These are phyloP conservation scores for Terrapene triunguis DNA, from an alignment of 2,113 vertebrate species.

Conservation along the genomic window DNA sequence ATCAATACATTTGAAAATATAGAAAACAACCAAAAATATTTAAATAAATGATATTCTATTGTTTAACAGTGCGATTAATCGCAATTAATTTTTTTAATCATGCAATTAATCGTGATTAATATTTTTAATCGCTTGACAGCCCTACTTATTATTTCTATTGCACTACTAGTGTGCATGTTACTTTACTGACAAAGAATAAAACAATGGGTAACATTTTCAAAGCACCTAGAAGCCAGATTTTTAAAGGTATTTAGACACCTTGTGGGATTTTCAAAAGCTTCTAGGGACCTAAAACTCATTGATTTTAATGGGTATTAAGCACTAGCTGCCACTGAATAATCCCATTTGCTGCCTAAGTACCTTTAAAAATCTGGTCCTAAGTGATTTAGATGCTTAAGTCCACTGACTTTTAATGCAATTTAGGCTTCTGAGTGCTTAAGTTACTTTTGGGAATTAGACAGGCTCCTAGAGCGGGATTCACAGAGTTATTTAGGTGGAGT, in stretches of 20 bases:
- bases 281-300: neutral
- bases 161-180: neutral
- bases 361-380: neutral
- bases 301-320: neutral
- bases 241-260: neutral
- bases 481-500: neutral
- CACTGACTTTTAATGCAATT: neutral
- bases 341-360: neutral
- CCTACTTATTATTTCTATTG: neutral
- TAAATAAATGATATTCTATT: too few species aligned
- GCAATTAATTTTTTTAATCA: too few species aligned
- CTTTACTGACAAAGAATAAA: neutral
- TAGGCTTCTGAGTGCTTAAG: rapidly evolving
- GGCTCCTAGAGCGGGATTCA: neutral
- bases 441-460: neutral
- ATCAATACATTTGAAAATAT: too few species aligned
- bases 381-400: neutral
- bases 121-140: too few species aligned
- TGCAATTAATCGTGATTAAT: too few species aligned
- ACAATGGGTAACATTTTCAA: neutral
- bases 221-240: neutral
- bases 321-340: neutral
- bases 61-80: too few species aligned
- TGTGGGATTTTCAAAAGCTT: neutral
- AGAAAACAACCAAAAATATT: too few species aligned